Base-by-base conservation (phyloP, 2,113 vertebrate species). In the Lichenostomus cassidix region DNA sequence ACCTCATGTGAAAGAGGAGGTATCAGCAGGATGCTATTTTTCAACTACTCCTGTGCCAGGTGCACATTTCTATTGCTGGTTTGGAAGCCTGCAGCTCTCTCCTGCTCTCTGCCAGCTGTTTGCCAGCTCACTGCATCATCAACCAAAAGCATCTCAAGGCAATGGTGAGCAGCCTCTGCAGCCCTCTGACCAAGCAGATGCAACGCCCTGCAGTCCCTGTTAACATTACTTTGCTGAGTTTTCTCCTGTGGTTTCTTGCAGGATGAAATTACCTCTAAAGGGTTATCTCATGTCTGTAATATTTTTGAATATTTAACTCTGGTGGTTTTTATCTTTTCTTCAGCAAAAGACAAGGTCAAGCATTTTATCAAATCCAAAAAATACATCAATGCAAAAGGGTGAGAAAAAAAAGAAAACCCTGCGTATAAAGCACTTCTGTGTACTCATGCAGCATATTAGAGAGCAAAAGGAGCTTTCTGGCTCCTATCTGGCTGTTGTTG, bases 91-190 rank as follows among this genome's bases (percentile, higher is more conserved):
- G 95, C 96, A 56, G 97, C 97, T 25, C 91, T 97, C 96, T 95
- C 97, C 97, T 81, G 97, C 97, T 89, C 97, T 97, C 98, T 75
- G 97, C 95, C 19, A 98, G 97, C 27, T 97, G 95, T 13, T 41
- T 98, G 67, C 97, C 98, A 90, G 96, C 97, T 60, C 97, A 96
- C 46, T 97, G 96, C 64, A 95, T 95, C 58, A 96, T 96, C n/a
- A 95, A 95, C 90, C 97, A 97, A 93, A 98, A 97, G 92, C 97
- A 97, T 58, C 87, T 97, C 58, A 95, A 97, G 88, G 97, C 97
- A 41, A 91, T 35, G 82, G 89, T 92, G 59, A 97, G 94, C 24
- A 47, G 9, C n/a, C 35, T 29, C 44, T 5, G 5, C 70, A 76
- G 62, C 63, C 63, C 8, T n/a, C 53, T 56, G 41, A 41, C 29